phyloP scores from a whole-genome alignment of 1,140 invertebrate genomes.

The Aphaenogaster floridana region DNA sequence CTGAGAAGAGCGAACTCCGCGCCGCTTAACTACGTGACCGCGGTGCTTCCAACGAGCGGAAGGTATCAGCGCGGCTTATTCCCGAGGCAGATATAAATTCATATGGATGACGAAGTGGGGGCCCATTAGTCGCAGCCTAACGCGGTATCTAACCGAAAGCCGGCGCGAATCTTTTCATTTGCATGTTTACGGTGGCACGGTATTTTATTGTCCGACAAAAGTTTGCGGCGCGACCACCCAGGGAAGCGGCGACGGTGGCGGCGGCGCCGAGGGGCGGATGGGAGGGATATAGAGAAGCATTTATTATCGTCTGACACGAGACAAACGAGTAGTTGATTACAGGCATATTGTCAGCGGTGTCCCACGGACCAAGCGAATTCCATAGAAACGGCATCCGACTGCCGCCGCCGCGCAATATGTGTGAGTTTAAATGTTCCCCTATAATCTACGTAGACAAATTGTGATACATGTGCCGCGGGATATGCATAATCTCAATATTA shows the following conservation, averaged over 20 bases:
- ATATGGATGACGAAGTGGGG: constrained; percentile 61
- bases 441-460: constrained; percentile 36
- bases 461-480: not conserved
- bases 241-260: not conserved
- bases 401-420: not conserved
- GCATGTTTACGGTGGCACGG: constrained; percentile 45
- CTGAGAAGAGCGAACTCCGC: constrained; percentile 20
- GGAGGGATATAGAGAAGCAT: constrained; percentile 25
- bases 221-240: constrained; percentile 57
- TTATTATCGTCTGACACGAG: constrained; percentile 58
- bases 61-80: constrained; percentile 56
- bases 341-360: constrained; percentile 40
- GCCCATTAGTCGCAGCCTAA: constrained; percentile 62
- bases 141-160: constrained; percentile 63
- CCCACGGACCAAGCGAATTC: constrained; percentile 30
- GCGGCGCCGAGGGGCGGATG: constrained; percentile 16
- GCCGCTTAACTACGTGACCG: not conserved
- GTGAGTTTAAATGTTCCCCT: constrained; percentile 42
- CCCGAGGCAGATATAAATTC: constrained; percentile 66
- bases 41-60: constrained; percentile 16
- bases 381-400: not conserved
- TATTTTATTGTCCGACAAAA: constrained; percentile 63
- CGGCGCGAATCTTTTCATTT: constrained; percentile 64
- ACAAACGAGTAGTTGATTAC: constrained; percentile 61
- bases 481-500: not conserved